Evolutionary conservation across 64 coral and sea anemone species (phyloP), one percentile per base, ranked within the genome.

Genomic region (Actinia tenebrosa): DNA sequence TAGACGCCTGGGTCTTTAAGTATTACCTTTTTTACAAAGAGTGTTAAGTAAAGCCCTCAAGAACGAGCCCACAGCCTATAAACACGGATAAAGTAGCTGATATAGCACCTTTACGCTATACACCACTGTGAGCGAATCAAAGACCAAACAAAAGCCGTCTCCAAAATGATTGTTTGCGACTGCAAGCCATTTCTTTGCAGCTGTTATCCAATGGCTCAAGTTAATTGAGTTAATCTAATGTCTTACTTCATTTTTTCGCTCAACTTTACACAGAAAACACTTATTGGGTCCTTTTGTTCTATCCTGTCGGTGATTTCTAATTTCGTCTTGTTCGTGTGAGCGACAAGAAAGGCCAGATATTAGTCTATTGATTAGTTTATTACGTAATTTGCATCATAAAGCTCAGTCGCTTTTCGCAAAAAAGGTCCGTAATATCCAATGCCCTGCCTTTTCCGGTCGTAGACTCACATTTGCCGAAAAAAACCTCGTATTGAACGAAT

Each of bases 381-480:
- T 97, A 87, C 72, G 81, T 93, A 80, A 97, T 97, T 97, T 97
- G 94, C 94, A 97, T 97, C 85, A 97, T 86, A 97, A 97, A 97
- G 94, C 88, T 19, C 69, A 89, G 88, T 87, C 86, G 91, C 94
- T 85, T 88, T 79, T 90, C 84, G 64, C 56, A 85, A 85, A 87
- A 92, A 92, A 88, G 61, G 88, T 60, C 83, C 81, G n/a, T 88
- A 93, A 93, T 93, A 97, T 97, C 91, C 27, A 27, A 43, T 80
- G 94, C 88, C 91, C 88, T 96, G 86, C 91, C 86, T 91, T 95
- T 97, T 97, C 94, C 94, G 94, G 94, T 93, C 86, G 66, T 71
- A 52, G 79, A 63, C 86, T 81, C 50, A 53, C 79, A 50, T 53
- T 84, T 89, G 80, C 80, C 91, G 83, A 58, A 85, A 27, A 85